Conservation (phyloP, 2,113 vertebrate species). For the Hydrochoerus hydrochaeris region DNA sequence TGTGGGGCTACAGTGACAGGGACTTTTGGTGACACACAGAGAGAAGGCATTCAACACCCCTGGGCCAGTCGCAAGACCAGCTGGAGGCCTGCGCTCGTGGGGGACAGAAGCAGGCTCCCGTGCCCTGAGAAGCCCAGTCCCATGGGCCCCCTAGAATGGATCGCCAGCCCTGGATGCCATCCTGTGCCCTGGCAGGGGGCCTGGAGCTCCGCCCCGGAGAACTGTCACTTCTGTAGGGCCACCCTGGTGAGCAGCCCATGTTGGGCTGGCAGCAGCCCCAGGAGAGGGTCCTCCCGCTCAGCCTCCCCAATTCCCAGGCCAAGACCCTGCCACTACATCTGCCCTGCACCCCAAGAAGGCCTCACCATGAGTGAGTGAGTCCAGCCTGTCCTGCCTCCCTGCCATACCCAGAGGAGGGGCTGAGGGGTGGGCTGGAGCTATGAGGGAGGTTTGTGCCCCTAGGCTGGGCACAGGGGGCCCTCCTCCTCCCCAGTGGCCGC, state of each 20-base stretch:
- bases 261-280: not conserved
- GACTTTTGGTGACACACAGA: not conserved
- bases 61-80: fast-evolving
- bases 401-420: not conserved
- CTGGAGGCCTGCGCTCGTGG: fast-evolving
- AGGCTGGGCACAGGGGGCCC: not conserved
- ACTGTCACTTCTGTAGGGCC: fast-evolving
- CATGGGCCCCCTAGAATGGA: fast-evolving
- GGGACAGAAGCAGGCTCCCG: not conserved
- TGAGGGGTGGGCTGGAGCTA: not conserved
- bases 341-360: not conserved
- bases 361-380: fast-evolving
- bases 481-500: not conserved
- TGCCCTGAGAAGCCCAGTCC: not conserved
- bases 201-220: not conserved
- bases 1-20: not conserved
- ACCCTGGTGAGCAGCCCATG: fast-evolving
- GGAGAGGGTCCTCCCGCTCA: not conserved
- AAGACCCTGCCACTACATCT: fast-evolving
- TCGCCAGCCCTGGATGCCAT: not conserved
- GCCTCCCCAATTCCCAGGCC: not conserved
- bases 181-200: not conserved
- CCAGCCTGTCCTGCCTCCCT: not conserved
- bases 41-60: no score
- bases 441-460: not conserved